Conservation (phyloP, 2,797 vertebrate species). For the Pogoniulus pusillus region DNA sequence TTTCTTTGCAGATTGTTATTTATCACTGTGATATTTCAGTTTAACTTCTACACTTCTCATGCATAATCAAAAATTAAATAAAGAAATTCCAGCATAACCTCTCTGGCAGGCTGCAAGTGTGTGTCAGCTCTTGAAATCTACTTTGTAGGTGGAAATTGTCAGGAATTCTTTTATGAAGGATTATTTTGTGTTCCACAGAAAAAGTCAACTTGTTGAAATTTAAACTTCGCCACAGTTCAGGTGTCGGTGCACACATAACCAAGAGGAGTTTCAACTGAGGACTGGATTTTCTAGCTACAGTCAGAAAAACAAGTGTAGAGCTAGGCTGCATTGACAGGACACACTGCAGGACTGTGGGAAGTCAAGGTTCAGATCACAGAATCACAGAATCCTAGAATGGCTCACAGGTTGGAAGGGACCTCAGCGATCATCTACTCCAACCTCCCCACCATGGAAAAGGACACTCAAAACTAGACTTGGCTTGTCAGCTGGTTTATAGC, state of each 20-base stretch:
- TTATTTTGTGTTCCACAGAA: not conserved
- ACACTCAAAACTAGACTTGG: too few relatives aligned
- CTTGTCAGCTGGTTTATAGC: not conserved
- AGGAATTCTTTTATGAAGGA: not conserved
- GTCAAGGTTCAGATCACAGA: not conserved
- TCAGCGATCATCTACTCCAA: too few relatives aligned
- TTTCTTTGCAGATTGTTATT: constrained; percentile 21
- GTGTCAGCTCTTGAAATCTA: not conserved
- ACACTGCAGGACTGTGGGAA: not conserved
- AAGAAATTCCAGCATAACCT: not conserved
- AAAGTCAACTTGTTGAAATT: not conserved
- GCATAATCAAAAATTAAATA: not conserved
- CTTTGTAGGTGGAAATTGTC: not conserved
- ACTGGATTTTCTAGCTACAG: not conserved
- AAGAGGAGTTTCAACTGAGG: not conserved
- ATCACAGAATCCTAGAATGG: not conserved
- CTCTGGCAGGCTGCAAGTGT: not conserved
- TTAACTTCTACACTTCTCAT: constrained; percentile 28
- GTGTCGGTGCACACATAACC: not conserved
- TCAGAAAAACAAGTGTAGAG: not conserved
- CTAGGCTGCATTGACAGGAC: not conserved
- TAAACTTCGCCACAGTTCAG: not conserved
- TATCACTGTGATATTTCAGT: constrained; percentile 53
- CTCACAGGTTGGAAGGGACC: too few relatives aligned
- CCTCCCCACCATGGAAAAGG: too few relatives aligned